Conservation (phyloP, 2,888 invertebrate species). For the Netelia inedita region DNA sequence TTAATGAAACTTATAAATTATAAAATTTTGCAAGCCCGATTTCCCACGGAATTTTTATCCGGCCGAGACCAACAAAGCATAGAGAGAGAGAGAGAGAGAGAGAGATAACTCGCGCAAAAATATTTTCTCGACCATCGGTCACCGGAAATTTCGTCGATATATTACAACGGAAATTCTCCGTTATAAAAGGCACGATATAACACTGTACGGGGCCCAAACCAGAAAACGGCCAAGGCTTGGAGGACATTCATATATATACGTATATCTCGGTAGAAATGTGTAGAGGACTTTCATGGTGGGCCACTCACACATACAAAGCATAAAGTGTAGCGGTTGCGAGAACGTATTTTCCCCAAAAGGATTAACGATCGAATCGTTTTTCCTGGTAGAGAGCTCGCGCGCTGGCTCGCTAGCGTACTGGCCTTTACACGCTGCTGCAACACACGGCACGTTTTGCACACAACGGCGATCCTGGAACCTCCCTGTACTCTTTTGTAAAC, state of each 20-base stretch:
- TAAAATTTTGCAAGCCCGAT: conserved; percentile 35
- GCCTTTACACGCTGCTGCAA: conserved; percentile 12
- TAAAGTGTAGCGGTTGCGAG: conserved; percentile 58
- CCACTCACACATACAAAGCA: conserved; percentile 5
- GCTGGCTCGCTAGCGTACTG: background rate
- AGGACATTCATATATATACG: background rate
- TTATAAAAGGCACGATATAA: conserved; percentile 39
- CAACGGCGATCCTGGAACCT: conserved; percentile 4
- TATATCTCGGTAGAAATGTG: background rate
- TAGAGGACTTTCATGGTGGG: conserved; percentile 1
- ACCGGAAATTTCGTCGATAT: conserved; percentile 50
- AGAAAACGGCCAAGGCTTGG: background rate
- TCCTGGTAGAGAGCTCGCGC: conserved; percentile 37
- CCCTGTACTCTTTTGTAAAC: conserved; percentile 34
- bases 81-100: background rate
- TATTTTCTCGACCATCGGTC: conserved; percentile 39
- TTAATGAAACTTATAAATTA: conserved; percentile 61
- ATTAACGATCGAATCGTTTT: conserved; percentile 69
- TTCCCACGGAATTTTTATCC: conserved; percentile 40
- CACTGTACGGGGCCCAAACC: conserved; percentile 8
- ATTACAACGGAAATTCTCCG: conserved; percentile 44
- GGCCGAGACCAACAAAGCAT: background rate
- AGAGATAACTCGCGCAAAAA: conserved; percentile 22
- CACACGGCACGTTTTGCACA: conserved; percentile 59
- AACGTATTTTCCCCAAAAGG: conserved; percentile 66